Evolutionary conservation across 2,888 invertebrate genomes (phyloP), one percentile per base, ranked within the genome.

Genomic region (Blastobasis adustella): DNA sequence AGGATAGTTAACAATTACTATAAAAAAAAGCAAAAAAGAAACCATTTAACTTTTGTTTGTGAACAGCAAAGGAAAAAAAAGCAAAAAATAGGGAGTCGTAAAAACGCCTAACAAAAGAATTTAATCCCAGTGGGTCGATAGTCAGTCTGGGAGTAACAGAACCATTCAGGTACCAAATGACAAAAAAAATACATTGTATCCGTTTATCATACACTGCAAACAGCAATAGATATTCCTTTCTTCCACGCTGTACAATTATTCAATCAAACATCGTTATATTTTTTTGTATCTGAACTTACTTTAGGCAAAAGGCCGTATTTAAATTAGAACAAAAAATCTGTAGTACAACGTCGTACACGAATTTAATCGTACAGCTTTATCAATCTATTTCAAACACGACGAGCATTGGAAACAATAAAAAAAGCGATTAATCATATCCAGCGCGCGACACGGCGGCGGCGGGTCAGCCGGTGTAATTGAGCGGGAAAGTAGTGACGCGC

Each of bases 401-500:
- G n/a, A 41, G 8, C 6, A 45, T 45, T 45, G 7, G 45, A 42
- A 42, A 42, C 42, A 42, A 42, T 42, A 23, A 45, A 45, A 50
- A 45, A 46, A 36, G 6, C 49, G 23, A 51, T 54, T 45, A 49
- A 54, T 54, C 49, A 51, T 49, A 44, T 23, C 46, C 10, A 6
- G 42, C 23, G 23, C 23, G 23, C 23, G 23, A 23, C 23, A 23
- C 23, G 23, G 23, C 23, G 23, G 23, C 38, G 62, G 59, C 59
- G 56, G 62, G 60, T 63, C 55, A 60, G 57, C 60, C 60, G 62
- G 60, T 66, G 66, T 74, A 73, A 77, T 77, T 70, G 71, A 72
- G 70, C 70, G 70, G 76, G 73, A 71, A 69, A 71, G 73, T 72
- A 73, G 71, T 63, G 66, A 65, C 67, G 69, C 71, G 70, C 71